Evolutionary conservation across 53 echinoderm and acorn worm species (phyloP), one percentile per base, ranked within the genome.

Genomic region (Temnopleurus reevesii): DNA sequence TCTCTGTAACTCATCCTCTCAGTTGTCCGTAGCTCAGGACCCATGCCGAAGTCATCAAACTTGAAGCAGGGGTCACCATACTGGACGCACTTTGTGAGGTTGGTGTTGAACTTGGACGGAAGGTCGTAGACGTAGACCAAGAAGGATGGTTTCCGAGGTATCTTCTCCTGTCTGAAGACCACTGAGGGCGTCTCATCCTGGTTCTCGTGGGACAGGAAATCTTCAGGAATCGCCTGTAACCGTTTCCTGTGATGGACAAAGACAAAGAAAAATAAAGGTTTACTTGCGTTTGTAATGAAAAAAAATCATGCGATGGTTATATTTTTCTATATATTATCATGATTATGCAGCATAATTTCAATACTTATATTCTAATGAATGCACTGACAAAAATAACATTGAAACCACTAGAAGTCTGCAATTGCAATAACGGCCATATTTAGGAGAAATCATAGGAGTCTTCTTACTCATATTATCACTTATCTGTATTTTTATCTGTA

Each of bases 41-140:
- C 94, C 92, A 94, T 92, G 27, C 94, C 94, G 59, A 17, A 84
- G 33, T 91, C 56, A 19, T 85, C 89, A 15, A 94, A 66, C 21
- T 91, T 76, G 91, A 91, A 94, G 59, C 94, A 94, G 27, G 77
- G 56, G 47, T 94, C 92, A 12, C 88, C 88, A 23, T 63, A 21
- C 51, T 91, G 89, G 6, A 89, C 92, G 34, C 96, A 96, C 21
- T 59, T 55, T 9, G 93, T 84, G 38, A 96, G 92, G 66, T 94
- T 93, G 65, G 90, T 83, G 79, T 95, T 94, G 90, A 96, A 96
- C 89, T 80, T 90, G 31, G 85, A n/a, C 5, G 96, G 96, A 46
- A 94, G 91, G 60, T 94, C 94, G 77, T 96, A 96, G 60, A 96
- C 93, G 55, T 90, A 96, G 47, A 96, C 92, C 33, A 89, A 65